Evolutionary conservation across 2,113 vertebrate genomes (phyloP).

Genomic region (Corythornis madagascariensis): DNA sequence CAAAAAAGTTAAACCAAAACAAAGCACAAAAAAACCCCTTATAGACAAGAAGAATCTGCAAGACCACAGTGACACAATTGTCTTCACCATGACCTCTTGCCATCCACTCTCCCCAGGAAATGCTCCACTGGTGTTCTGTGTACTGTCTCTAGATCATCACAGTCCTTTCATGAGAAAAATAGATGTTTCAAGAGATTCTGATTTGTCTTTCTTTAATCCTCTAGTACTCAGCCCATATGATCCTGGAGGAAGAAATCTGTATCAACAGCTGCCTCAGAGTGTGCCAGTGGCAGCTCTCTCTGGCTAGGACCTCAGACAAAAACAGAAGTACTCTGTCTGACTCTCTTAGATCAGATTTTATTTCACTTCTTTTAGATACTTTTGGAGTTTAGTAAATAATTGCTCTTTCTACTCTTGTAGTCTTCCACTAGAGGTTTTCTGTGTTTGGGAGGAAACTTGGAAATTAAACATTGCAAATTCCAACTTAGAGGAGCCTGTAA

Average conservation of each 20-base stretch:
- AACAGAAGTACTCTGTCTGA: neutral
- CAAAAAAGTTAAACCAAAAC: neutral
- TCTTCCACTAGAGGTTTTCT: neutral
- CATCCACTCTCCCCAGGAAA: neutral
- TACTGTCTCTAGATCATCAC: neutral
- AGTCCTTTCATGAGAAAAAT: neutral
- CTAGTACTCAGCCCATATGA: neutral
- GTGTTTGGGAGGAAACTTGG: neutral
- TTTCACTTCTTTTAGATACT: neutral
- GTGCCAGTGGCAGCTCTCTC: neutral
- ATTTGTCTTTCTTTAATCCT: neutral
- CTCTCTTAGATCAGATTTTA: neutral
- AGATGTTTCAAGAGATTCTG: neutral
- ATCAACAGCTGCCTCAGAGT: neutral
- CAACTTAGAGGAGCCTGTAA: rapidly evolving
- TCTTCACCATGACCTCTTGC: neutral
- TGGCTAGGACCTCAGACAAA: neutral
- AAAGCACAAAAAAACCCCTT: neutral
- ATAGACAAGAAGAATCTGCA: neutral
- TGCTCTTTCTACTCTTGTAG: neutral
- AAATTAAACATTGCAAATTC: neutral
- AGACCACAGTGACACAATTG: neutral
- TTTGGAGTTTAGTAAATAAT: neutral
- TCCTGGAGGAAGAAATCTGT: neutral
- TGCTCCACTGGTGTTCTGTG: neutral